Evolutionary conservation across 1,140 invertebrate species (phyloP), one percentile per base, ranked within the genome.

Genomic region (Propsilocerus akamusi): DNA sequence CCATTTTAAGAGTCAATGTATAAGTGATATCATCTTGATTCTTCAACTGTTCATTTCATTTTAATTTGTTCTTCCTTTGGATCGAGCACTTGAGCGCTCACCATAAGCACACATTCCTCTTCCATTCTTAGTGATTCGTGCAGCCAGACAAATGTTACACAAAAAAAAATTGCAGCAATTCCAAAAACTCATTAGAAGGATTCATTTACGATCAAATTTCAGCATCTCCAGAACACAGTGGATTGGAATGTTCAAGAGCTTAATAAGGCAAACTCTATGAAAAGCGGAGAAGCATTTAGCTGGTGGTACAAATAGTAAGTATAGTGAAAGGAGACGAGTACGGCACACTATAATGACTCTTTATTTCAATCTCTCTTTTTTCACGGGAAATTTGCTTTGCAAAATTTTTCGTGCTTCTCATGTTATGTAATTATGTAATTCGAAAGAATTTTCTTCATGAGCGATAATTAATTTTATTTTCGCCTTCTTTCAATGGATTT

Each of bases 381-480:
- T 41, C 22, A 41, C 14, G 22, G 22, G 34, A 41, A 41, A 41
- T 41, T 41, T 41, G 17, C 34, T 41, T 41, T n/a, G 22, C 17
- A 14, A n/a, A n/a, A n/a, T n/a, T n/a, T n/a, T n/a, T n/a, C n/a
- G n/a, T n/a, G n/a, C n/a, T n/a, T n/a, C n/a, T n/a, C n/a, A n/a
- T n/a, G n/a, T n/a, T n/a, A n/a, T 10, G 34, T 41, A 41, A 41
- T 41, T 41, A 41, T 41, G 34, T 41, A 41, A 41, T 41, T 41
- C 14, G 4, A 41, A 41, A 41, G 34, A 41, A 41, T 41, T 41
- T 41, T 41, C 34, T 41, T 20, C 12, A n/a, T 41, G 34, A 41
- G 5, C 34, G 34, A 41, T 41, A 41, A 41, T 41, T 41, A 41
- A 41, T 41, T 41, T 41, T 41, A 20, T 41, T 41, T 41, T 41